A percentile compares a stretch with the other conserved stretches of the same genome.
Evolutionary conservation across 1,140 invertebrate genomes (phyloP).

Genomic region (Agrypnia vestita): DNA sequence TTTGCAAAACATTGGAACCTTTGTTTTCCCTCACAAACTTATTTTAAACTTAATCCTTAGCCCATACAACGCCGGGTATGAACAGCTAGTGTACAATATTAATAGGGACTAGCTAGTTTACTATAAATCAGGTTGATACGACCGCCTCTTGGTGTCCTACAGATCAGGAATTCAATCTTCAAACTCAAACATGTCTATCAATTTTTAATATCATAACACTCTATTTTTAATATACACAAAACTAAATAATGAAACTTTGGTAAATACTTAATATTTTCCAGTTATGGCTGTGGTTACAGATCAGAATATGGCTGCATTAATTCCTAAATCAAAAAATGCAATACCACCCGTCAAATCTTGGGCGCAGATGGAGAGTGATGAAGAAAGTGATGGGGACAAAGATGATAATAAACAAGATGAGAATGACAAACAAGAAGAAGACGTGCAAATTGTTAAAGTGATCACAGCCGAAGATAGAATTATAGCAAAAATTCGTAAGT

Average conservation of each 20-base stretch:
- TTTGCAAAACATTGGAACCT: too few relatives aligned
- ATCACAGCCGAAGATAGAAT: slow-evolving; percentile 63
- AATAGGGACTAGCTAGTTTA: too few relatives aligned
- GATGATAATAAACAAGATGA: slow-evolving; percentile 66
- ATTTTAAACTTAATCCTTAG: too few relatives aligned
- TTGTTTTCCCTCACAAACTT: too few relatives aligned
- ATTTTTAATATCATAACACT: too few relatives aligned
- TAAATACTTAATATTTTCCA: slow-evolving; percentile 38
- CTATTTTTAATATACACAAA: too few relatives aligned
- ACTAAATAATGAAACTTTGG: background rate
- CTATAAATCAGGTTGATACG: too few relatives aligned
- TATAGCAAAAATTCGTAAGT: slow-evolving; percentile 67
- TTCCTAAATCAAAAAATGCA: slow-evolving; percentile 45
- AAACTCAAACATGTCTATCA: too few relatives aligned
- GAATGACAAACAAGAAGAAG: slow-evolving; percentile 64
- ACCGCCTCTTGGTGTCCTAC: too few relatives aligned
- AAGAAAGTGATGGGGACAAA: slow-evolving; percentile 64
- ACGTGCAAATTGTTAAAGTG: slow-evolving; percentile 65
- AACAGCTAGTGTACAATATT: too few relatives aligned
- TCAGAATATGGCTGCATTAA: slow-evolving; percentile 45
- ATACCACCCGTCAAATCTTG: slow-evolving; percentile 61
- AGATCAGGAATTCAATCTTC: too few relatives aligned
- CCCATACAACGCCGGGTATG: too few relatives aligned
- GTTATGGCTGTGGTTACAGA: slow-evolving; percentile 47
- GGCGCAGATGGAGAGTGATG: slow-evolving; percentile 60